Conservation (phyloP, 1,140 invertebrate species). For the Drosophila prosaltans region DNA sequence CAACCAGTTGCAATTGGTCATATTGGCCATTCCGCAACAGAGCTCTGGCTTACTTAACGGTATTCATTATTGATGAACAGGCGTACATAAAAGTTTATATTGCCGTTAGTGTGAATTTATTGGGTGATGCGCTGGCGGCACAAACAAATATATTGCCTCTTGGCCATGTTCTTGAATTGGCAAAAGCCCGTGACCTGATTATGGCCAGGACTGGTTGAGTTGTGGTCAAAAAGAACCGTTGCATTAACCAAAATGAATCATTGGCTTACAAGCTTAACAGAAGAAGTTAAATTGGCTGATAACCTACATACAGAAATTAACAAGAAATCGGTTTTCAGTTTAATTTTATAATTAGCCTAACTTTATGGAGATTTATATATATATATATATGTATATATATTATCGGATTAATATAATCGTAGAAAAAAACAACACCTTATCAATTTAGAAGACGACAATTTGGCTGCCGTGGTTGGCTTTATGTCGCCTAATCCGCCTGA, state of each 20-base stretch:
- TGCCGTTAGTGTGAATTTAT: conserved; percentile 74
- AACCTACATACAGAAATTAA: neutral
- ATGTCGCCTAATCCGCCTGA: conserved; percentile 53
- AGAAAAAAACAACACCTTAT: conserved; percentile 56
- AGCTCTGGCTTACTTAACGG: conserved; percentile 53
- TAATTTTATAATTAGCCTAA: too few species aligned
- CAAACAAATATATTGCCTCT: conserved; percentile 17
- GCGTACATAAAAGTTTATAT: conserved; percentile 44
- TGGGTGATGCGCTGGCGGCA: conserved; percentile 37
- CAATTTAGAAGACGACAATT: conserved; percentile 57
- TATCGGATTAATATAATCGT: conserved; percentile 1
- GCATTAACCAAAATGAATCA: neutral
- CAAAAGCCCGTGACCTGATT: conserved; percentile 69
- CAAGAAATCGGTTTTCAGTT: too few species aligned
- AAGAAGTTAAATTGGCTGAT: neutral
- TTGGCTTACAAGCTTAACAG: neutral
- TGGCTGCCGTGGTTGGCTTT: conserved; percentile 40
- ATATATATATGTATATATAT: too few species aligned
- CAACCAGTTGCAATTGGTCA: conserved; percentile 62
- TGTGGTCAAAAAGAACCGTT: neutral
- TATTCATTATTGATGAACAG: conserved; percentile 72
- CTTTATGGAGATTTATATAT: too few species aligned
- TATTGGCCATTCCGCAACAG: conserved; percentile 50
- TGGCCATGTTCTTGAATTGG: conserved; percentile 45
- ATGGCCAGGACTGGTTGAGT: conserved; percentile 72